A percentile compares a stretch with the other conserved stretches of the same genome.
phyloP scores from a whole-genome alignment of 2,888 invertebrate genomes.

The Pyrrhosoma nymphula region DNA sequence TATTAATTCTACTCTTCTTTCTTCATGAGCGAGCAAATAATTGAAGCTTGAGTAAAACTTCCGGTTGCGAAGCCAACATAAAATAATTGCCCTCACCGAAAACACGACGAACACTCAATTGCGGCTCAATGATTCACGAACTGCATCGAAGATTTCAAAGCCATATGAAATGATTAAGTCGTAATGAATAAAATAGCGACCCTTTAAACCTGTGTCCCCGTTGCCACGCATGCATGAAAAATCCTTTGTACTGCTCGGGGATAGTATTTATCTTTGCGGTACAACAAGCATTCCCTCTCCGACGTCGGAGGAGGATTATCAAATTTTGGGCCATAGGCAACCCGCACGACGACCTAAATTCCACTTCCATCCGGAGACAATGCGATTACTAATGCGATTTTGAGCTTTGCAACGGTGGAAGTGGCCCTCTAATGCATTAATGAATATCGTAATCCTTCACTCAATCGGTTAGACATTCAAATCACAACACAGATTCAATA shows the following conservation, averaged over 20 bases:
- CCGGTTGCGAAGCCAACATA: no score
- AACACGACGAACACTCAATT: no score
- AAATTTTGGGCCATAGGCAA: background rate
- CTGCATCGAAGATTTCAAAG: no score
- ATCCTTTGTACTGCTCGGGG: no score
- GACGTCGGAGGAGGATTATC: background rate
- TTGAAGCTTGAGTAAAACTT: no score
- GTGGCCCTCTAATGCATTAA: background rate
- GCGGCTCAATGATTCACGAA: no score
- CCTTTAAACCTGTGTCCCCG: no score
- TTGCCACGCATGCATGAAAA: no score
- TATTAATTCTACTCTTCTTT: background rate
- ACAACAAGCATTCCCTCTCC: background rate
- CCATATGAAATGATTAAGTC: no score
- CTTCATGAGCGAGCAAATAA: background rate
- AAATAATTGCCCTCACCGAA: no score
- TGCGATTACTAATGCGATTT: constrained; percentile 12
- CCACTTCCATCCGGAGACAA: background rate
- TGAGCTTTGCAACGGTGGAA: background rate
- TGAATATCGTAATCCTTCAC: background rate
- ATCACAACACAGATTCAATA: background rate
- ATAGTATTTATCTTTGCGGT: background rate
- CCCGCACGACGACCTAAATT: background rate
- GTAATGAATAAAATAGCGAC: no score
- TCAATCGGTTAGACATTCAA: background rate